phyloP scores from a whole-genome alignment of 2,113 vertebrate genomes.

The Ochotona princeps region DNA sequence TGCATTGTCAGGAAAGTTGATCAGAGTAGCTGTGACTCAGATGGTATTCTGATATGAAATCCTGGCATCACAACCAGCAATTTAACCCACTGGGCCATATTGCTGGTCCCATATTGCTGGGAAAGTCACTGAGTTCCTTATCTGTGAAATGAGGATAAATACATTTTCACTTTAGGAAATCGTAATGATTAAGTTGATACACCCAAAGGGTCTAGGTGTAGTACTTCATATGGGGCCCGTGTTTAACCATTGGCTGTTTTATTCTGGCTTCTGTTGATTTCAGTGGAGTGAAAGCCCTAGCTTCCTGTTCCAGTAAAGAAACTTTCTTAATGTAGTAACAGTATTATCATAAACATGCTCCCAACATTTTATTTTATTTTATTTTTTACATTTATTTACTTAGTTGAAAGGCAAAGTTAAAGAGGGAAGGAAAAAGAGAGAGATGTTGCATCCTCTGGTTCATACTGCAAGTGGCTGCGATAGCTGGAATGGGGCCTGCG shows the following conservation, averaged over 20 bases:
- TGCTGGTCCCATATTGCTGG: background rate
- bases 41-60: too few relatives aligned
- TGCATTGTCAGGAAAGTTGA: too few relatives aligned
- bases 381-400: too few relatives aligned
- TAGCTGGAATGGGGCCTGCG: too few relatives aligned
- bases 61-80: too few relatives aligned
- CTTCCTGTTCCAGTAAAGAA: background rate
- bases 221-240: background rate
- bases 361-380: background rate
- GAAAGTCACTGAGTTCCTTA: constrained; percentile 26
- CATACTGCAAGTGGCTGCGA: too few relatives aligned
- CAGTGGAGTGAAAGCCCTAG: background rate
- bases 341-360: background rate
- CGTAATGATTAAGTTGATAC: background rate
- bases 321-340: background rate
- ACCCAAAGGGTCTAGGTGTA: background rate
- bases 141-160: background rate
- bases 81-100: too few relatives aligned
- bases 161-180: background rate
- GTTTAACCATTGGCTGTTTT: background rate
- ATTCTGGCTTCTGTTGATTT: background rate
- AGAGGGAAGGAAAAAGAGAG: too few relatives aligned
- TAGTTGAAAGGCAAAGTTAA: too few relatives aligned
- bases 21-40: too few relatives aligned
- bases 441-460: too few relatives aligned